phyloP scores from a whole-genome alignment of 30 jellyfish, hydroid and myxozoan genomes.

The Hydractinia symbiolongicarpus region DNA sequence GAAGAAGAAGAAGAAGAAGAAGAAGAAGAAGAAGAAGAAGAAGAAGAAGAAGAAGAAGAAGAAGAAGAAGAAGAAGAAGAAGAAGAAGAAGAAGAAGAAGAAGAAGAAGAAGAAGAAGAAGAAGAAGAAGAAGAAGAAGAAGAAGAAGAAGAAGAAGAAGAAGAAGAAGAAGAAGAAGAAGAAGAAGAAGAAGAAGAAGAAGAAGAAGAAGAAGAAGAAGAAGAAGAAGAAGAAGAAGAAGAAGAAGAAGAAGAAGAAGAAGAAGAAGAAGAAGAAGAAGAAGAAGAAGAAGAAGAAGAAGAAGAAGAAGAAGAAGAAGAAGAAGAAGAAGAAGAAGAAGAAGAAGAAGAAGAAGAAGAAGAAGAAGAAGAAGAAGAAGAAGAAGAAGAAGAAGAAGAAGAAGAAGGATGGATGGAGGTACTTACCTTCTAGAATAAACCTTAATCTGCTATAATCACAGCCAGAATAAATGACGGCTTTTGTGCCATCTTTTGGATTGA shows the following conservation, averaged over 20 bases:
- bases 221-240: conserved; percentile 29
- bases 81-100: conserved; percentile 34
- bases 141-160: conserved; percentile 26
- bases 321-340: conserved; percentile 31
- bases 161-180: conserved; percentile 29
- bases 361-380: conserved; percentile 30
- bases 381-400: conserved; percentile 30
- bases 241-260: conserved; percentile 30
- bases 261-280: conserved; percentile 30
- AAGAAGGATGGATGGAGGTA: not conserved
- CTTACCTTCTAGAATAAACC: conserved; percentile 10
- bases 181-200: conserved; percentile 30
- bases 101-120: conserved; percentile 29
- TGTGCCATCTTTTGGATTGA: conserved; percentile 43
- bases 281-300: conserved; percentile 29
- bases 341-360: conserved; percentile 24
- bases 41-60: conserved; percentile 29
- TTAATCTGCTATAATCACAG: conserved; percentile 33
- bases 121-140: conserved; percentile 52
- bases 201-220: conserved; percentile 30
- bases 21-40: conserved; percentile 30
- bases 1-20: conserved; percentile 17
- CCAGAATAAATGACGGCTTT: conserved; percentile 34
- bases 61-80: conserved; percentile 30
- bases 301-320: conserved; percentile 30